A percentile compares a stretch with the other conserved stretches of the same genome.
Evolutionary conservation across 2,888 invertebrate species (phyloP).

Genomic region (Drosophila mayaguana): DNA sequence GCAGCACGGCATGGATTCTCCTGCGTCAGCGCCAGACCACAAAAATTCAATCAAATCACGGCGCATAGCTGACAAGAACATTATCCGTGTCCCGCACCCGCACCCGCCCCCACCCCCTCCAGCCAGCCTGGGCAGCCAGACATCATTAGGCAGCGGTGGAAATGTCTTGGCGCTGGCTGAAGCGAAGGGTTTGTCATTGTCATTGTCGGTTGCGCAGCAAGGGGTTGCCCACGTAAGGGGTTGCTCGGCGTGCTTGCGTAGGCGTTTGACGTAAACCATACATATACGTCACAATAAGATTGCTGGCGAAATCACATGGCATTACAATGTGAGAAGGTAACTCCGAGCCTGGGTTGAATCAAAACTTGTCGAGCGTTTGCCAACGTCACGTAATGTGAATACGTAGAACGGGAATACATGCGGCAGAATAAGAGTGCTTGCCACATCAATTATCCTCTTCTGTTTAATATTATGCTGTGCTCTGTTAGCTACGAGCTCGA

Average conservation of each 20-base stretch:
- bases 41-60: slow-evolving; percentile 78
- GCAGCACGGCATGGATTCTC: slow-evolving; percentile 15
- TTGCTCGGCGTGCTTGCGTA: slow-evolving; percentile 1
- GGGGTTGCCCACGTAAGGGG: slow-evolving; percentile 23
- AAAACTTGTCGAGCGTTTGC: not conserved
- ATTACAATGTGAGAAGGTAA: not conserved
- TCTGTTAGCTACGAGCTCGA: not conserved
- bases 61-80: slow-evolving; percentile 63
- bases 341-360: not conserved
- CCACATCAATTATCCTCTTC: not conserved
- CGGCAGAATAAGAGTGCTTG: not conserved
- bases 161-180: slow-evolving; percentile 9
- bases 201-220: slow-evolving; percentile 5
- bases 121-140: slow-evolving; percentile 29
- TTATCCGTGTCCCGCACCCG: slow-evolving; percentile 29
- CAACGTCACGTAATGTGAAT: not conserved
- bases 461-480: not conserved
- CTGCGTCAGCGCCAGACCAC: slow-evolving; percentile 55
- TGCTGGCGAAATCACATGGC: not conserved
- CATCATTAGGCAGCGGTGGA: slow-evolving; percentile 50
- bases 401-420: not conserved
- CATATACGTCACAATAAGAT: slow-evolving; percentile 6
- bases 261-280: not conserved
- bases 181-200: slow-evolving; percentile 2
- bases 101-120: not conserved